Base-by-base conservation (phyloP, 2,113 vertebrate species). In the Hypanus sabinus region DNA sequence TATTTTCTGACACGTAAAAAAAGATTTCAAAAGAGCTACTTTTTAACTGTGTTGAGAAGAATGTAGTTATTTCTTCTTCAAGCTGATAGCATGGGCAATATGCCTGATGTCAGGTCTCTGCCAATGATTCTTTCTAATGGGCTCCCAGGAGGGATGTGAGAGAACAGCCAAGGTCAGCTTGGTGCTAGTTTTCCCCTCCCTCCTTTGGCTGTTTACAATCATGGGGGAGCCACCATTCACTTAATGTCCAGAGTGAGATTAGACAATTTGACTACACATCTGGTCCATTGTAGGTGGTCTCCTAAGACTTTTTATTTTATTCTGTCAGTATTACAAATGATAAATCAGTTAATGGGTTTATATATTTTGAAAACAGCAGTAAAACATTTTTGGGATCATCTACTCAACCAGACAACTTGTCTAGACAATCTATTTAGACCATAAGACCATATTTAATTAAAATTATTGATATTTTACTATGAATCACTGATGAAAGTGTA, bases 111-210 rank as follows among this genome's bases (percentile, higher is more conserved):
- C 85, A 90, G 60, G 18, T n/a, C 57, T 18, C 30, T 90, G 85
- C 85, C 60, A 90, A 60, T 65, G 60, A 7, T 90, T 90, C 85
- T 33, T 30, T 68, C 60, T 90, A 90, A 90, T 33, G 30, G 85
- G 60, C 16, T 90, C 85, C 16, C 85, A 65, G 85, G 85, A 90
- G 85, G 7, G 30, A 33, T 9, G n/a, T 20, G 85, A 90, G 16
- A 90, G 85, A 90, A 90, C 85, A 68, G 85, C 60, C 85, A 90
- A 90, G 85, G 85, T 90, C 85, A 90, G 65, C 30, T 90, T 90
- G 85, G 65, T n/a, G 60, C 85, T 65, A 62, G 60, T 90, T 90
- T 46, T 79, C 18, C 30, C 85, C 14, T 62, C 57, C 57, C 30
- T 65, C 85, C 60, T n/a, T 90, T 90, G 85, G 85, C 85, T 62